These are phyloP conservation scores for Zaprionus inermis DNA, from an alignment of 1,140 invertebrate genomes.

Conservation along the genomic window DNA sequence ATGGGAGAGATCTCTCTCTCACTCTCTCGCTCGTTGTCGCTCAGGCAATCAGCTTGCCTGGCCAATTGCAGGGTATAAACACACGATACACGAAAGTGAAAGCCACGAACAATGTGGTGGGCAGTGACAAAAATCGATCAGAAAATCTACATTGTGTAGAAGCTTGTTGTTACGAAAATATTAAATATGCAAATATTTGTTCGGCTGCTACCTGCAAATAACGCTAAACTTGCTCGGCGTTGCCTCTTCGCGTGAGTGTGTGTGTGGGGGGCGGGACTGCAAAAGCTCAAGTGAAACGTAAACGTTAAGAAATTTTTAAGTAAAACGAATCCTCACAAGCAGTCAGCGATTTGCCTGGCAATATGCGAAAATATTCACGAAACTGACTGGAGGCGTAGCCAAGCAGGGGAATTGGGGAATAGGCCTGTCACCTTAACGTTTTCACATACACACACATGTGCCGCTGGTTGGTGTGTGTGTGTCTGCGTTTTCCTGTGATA, in stretches of 20 bases:
- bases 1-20: no score
- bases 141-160: constrained; percentile 74
- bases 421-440: constrained; percentile 72
- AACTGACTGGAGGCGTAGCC: constrained; percentile 37
- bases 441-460: background rate
- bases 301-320: constrained; percentile 52
- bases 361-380: constrained; percentile 49
- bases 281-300: constrained; percentile 64
- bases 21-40: background rate
- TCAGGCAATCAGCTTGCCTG: background rate
- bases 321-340: constrained; percentile 28
- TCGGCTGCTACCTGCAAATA: constrained; percentile 73
- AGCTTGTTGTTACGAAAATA: constrained; percentile 77
- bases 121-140: constrained; percentile 69
- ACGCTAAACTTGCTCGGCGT: constrained; percentile 33
- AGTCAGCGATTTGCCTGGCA: constrained; percentile 57
- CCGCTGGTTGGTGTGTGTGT: background rate
- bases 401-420: constrained; percentile 36
- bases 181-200: constrained; percentile 81
- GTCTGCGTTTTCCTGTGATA: constrained; percentile 26
- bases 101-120: constrained; percentile 22
- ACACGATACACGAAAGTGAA: constrained; percentile 12
- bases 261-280: constrained; percentile 20
- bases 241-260: constrained; percentile 17
- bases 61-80: constrained; percentile 15